A percentile compares a stretch with the other conserved stretches of the same genome.
Conservation (phyloP, 2,797 vertebrate species). For the Alca torda region DNA sequence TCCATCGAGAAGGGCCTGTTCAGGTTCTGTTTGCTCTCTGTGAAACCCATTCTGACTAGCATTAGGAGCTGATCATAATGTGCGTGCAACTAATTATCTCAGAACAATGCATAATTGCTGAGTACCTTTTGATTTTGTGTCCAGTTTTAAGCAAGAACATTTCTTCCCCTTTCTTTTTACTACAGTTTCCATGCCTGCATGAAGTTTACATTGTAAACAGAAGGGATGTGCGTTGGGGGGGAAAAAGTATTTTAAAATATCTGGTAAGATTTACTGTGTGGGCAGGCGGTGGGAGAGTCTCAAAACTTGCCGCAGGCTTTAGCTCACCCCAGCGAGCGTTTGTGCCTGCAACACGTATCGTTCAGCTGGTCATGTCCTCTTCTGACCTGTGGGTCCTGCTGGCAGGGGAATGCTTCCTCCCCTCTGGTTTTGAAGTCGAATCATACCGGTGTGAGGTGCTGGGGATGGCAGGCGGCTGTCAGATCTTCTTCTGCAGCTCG, state of each 20-base stretch:
- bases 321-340: not conserved
- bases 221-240: not conserved
- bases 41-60: not conserved
- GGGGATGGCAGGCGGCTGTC: not conserved
- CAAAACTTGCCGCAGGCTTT: not conserved
- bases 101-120: not conserved
- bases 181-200: not conserved
- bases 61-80: not conserved
- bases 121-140: not conserved
- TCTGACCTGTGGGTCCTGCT: not conserved
- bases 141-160: not conserved
- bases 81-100: not conserved
- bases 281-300: not conserved
- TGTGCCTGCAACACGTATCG: fast-evolving
- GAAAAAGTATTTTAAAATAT: not conserved
- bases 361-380: not conserved
- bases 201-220: not conserved
- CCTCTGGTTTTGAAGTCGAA: not conserved
- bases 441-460: not conserved
- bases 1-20: not conserved
- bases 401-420: not conserved
- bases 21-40: not conserved
- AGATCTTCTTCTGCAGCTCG: not conserved
- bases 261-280: no score
- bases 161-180: not conserved